Base-by-base conservation (phyloP, 2,797 vertebrate genomes). In the Pipistrellus nathusii region DNA sequence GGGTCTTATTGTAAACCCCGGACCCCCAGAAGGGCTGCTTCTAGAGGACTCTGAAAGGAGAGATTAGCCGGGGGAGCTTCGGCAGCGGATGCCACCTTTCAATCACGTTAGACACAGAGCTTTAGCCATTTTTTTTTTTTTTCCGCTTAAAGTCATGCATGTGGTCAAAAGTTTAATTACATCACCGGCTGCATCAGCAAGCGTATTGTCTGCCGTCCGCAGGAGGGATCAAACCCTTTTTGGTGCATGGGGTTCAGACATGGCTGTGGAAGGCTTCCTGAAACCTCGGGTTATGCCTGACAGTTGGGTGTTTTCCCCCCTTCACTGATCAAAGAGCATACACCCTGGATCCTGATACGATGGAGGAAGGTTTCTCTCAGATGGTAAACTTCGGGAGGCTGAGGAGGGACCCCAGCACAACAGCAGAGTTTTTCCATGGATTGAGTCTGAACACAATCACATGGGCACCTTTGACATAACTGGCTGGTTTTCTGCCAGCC, bases 111-210 rank as follows among this genome's bases (percentile, higher is more conserved):
- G 94, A 91, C 90, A 97, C 85, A 96, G 89, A 96, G 88, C 88
- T 97, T 92, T 94, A 95, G 87, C 86, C 38, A 92, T 84, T 94
- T 97, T 97, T 97, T 97, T 96, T 91, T 97, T 97, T 97, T 97
- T 96, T 91, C n/a, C 64, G 78, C 97, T 96, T 91, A 97, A 97
- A 97, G 95, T 94, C 15, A n/a, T 81, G 88, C 71, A 96, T 83
- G 66, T 96, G 97, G 97, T 97, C 97, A 97, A 85, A 97, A 97
- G 96, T 97, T 96, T 97, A 98, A 98, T 97, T 96, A 96, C 95
- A 94, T 95, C 81, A 97, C 90, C 0, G 1, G 92, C 2, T 4
- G 96, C 96, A 97, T 97, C 96, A 95, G 97, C 89, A 95, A 96
- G 90, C 93, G 66, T 95, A 97, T 96, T 97, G 95, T 97, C 97